These are phyloP conservation scores for Ploceus nigricollis DNA, from an alignment of 2,113 vertebrate genomes.

Conservation along the genomic window DNA sequence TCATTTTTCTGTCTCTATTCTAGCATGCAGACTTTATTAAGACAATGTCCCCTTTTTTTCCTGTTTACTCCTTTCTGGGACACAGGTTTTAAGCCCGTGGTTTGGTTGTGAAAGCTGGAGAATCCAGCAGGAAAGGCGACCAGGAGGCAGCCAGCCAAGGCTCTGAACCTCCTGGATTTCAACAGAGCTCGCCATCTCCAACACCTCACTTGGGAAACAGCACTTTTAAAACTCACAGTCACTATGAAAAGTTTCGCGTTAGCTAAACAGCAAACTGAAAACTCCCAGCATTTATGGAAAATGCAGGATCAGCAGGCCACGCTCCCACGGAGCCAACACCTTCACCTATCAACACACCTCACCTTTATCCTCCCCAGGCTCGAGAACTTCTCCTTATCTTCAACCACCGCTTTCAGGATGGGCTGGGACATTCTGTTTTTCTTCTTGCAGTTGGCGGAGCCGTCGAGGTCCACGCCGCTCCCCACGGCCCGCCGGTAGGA, in stretches of 20 bases:
- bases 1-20: neutral
- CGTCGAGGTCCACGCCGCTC: constrained; percentile 82
- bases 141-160: neutral
- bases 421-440: constrained; percentile 80
- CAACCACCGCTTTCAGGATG: constrained; percentile 70
- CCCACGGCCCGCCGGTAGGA: constrained; percentile 94
- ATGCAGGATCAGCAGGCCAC: fast-evolving
- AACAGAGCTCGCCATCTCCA: neutral
- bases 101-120: neutral
- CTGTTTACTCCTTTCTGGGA: neutral
- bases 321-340: fast-evolving
- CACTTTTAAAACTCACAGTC: too few relatives aligned
- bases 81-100: neutral
- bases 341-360: neutral
- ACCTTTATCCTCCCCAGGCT: constrained; percentile 80
- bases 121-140: neutral
- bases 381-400: constrained; percentile 75
- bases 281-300: fast-evolving
- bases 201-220: neutral
- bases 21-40: neutral
- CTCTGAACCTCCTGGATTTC: neutral
- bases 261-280: neutral
- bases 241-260: fast-evolving
- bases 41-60: neutral
- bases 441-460: constrained; percentile 61